These are phyloP conservation scores for Trissonchulus latispiculum DNA, from an alignment of 2,888 invertebrate species.

Conservation along the genomic window DNA sequence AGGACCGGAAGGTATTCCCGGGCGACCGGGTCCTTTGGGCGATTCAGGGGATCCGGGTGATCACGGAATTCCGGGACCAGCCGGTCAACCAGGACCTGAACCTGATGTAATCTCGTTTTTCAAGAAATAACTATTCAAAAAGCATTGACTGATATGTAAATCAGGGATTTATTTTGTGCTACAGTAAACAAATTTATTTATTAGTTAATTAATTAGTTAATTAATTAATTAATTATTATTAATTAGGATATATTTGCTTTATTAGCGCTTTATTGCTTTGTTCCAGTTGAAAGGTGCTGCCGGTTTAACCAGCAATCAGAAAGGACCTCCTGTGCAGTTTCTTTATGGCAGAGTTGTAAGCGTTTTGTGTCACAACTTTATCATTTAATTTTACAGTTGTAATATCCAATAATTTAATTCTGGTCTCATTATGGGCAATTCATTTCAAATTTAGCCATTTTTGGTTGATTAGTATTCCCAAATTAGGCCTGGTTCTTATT, in stretches of 20 bases:
- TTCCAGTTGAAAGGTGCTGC: constrained; percentile 5
- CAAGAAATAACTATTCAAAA: too few species aligned
- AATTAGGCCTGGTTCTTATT: too few species aligned
- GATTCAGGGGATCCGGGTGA: not conserved
- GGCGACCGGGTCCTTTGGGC: not conserved
- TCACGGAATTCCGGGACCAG: not conserved
- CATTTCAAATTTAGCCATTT: too few species aligned
- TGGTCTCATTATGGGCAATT: too few species aligned
- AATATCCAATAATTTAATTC: too few species aligned
- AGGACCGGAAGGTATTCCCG: not conserved
- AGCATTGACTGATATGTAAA: not conserved
- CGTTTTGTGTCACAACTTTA: too few species aligned
- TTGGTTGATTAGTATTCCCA: too few species aligned
- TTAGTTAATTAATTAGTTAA: constrained; percentile 1
- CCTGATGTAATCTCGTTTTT: too few species aligned
- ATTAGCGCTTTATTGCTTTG: too few species aligned
- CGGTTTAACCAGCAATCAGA: not conserved
- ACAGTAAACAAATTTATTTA: too few species aligned
- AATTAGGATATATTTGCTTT: not conserved
- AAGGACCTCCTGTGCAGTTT: constrained; percentile 7
- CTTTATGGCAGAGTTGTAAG: constrained; percentile 1
- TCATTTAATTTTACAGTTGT: too few species aligned
- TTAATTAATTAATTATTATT: not conserved
- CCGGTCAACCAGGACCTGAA: constrained; percentile 4
- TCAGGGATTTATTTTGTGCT: too few species aligned